These are phyloP conservation scores for Bombus impatiens DNA, from an alignment of 1,140 invertebrate genomes.

Conservation along the genomic window DNA sequence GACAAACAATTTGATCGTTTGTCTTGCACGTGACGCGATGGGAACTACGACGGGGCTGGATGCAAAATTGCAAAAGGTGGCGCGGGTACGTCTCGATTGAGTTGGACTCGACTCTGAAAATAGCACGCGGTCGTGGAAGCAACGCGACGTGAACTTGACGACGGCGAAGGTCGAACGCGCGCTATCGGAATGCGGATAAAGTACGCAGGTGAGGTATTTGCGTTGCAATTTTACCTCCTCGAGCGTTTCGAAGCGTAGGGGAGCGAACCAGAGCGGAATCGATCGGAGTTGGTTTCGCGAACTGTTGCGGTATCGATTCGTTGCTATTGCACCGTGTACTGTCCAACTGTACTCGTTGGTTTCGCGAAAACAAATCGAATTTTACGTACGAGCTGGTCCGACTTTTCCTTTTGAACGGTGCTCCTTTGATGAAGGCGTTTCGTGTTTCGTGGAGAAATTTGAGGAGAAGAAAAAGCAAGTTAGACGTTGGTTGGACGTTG, in stretches of 20 bases:
- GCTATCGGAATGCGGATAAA: neutral
- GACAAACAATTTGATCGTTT: neutral
- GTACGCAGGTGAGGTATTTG: constrained; percentile 23
- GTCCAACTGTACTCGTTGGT: neutral
- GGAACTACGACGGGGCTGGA: too few relatives aligned
- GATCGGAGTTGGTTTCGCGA: constrained; percentile 10
- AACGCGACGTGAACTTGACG: neutral
- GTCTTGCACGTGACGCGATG: too few relatives aligned
- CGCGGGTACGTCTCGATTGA: too few relatives aligned
- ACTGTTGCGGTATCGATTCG: constrained; percentile 19
- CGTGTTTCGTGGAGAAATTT: neutral
- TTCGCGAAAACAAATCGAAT: constrained; percentile 13
- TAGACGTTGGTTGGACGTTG: neutral
- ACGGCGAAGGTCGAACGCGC: constrained; percentile 1
- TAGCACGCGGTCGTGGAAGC: neutral
- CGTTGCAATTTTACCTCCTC: neutral
- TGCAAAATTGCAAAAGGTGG: neutral
- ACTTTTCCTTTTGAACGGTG: neutral
- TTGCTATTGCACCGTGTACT: neutral
- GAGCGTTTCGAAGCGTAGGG: constrained; percentile 1
- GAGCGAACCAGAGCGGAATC: neutral
- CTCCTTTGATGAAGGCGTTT: too few relatives aligned
- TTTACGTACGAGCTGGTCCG: neutral
- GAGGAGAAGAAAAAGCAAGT: too few relatives aligned
- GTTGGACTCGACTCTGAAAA: neutral